Percentiles rank a stretch among this genome's conserved stretches.
These are phyloP conservation scores for Silurus lanzhouensis DNA, from an alignment of 2,797 vertebrate genomes.

Conservation along the genomic window DNA sequence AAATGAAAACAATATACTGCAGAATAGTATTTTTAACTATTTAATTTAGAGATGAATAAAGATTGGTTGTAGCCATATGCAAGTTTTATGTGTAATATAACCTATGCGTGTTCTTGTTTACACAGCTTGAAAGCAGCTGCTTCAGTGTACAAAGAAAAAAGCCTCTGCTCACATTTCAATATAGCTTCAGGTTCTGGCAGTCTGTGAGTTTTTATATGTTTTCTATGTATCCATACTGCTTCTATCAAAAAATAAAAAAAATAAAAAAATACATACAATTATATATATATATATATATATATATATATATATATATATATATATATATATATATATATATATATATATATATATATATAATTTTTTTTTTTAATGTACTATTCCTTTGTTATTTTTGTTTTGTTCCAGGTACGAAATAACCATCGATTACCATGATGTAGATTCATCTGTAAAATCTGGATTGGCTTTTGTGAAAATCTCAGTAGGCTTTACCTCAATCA, in stretches of 20 bases:
- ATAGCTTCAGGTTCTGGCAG: neutral
- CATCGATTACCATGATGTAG: neutral
- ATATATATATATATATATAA: too few relatives aligned
- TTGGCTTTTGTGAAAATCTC: neutral
- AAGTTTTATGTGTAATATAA: neutral
- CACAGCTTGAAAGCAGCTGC: neutral
- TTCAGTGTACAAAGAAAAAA: neutral
- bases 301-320: too few relatives aligned
- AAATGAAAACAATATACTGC: too few relatives aligned
- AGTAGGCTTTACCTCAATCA: neutral
- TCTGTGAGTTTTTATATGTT: neutral
- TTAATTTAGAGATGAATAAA: too few relatives aligned
- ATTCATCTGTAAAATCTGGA: neutral
- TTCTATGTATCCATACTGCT: neutral
- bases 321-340: too few relatives aligned
- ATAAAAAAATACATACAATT: too few relatives aligned
- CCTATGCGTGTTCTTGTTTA: neutral
- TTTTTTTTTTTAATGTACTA: too few relatives aligned
- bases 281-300: too few relatives aligned
- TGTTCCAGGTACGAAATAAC: neutral
- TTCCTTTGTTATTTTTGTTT: neutral
- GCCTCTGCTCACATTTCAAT: neutral
- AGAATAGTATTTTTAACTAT: neutral
- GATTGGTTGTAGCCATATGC: too few relatives aligned
- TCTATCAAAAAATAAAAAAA: too few relatives aligned